Evolutionary conservation across 2,113 vertebrate species (phyloP).

Genomic region (Reinhardtius hippoglossoides): DNA sequence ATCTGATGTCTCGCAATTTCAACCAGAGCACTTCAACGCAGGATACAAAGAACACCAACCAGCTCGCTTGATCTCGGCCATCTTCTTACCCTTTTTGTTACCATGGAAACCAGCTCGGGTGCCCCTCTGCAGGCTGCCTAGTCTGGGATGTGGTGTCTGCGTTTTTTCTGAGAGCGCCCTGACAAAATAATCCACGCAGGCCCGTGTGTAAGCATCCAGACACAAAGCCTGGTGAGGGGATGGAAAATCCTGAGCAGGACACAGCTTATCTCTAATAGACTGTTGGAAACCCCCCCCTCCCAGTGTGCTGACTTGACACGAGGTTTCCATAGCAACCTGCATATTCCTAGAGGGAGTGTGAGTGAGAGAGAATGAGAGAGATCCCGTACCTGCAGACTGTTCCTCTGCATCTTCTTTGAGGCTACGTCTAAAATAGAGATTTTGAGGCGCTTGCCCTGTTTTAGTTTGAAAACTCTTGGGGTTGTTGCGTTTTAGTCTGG

Average conservation of each 20-base stretch:
- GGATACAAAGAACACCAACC: constrained; percentile 35
- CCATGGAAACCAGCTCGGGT: constrained; percentile 58
- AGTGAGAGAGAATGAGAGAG: constrained; percentile 7
- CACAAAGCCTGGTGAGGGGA: constrained; percentile 59
- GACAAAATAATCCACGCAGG: constrained; percentile 59
- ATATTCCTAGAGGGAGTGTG: constrained; percentile 10
- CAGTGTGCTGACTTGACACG: constrained; percentile 62
- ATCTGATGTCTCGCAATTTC: constrained; percentile 33
- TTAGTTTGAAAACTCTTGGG: neutral
- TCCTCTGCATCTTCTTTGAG: constrained; percentile 26
- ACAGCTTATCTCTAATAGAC: constrained; percentile 54
- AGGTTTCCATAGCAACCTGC: constrained; percentile 54
- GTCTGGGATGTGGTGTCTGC: constrained; percentile 35
- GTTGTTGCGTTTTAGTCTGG: neutral
- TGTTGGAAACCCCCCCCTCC: constrained; percentile 19
- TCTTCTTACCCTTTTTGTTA: constrained; percentile 52
- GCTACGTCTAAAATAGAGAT: neutral
- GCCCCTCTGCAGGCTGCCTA: constrained; percentile 13
- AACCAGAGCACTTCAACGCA: constrained; percentile 29
- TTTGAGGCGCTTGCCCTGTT: neutral
- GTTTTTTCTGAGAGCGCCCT: constrained; percentile 43
- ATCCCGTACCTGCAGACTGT: constrained; percentile 28
- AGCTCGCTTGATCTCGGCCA: constrained; percentile 36
- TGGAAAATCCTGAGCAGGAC: constrained; percentile 56
- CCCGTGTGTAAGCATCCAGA: constrained; percentile 52